Evolutionary conservation across 2,113 vertebrate species (phyloP), one percentile per base, ranked within the genome.

Genomic region (Eudyptes chrysolophus): DNA sequence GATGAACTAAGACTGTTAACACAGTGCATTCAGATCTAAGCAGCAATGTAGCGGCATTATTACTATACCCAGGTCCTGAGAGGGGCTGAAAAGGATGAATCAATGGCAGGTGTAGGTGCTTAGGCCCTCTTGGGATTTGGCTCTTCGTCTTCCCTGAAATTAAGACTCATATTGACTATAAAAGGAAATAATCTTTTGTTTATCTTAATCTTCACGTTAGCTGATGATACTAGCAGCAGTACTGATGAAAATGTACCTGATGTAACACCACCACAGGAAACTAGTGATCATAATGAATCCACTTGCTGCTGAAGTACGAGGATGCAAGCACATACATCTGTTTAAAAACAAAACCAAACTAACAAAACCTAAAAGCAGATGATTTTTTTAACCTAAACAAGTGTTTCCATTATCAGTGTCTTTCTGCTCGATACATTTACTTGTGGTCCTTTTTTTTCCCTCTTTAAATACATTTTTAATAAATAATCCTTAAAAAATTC

Each of bases 201-300:
- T 97, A 68, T 92, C 92, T 87, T 96, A 94, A 95, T 98, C 95
- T 94, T 97, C 94, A 87, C 86, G 90, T 97, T 97, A 97, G 84
- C 62, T 95, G 94, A 92, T 94, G 87, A 87, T 96, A 90, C 85
- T 86, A 83, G 76, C 60, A 97, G 76, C 54, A 96, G 62, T 85
- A 90, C 89, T 93, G 90, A 97, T 94, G 93, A 98, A 97, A 98
- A 97, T 38, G 64, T 93, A 97, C 97, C 94, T 97, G 95, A 90
- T 94, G 70, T 55, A 97, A 94, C 83, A 96, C 78, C 94, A 5
- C 94, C 90, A 87, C 94, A 87, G 95, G 97, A 97, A 98, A 93
- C 89, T 97, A 97, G 97, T 52, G 57, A 92, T 94, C 78, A 44
- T 97, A 98, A 98, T 97, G 97, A 97, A 98, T 97, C 91, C 81